A percentile compares a stretch with the other conserved stretches of the same genome.
Evolutionary conservation across 1,140 invertebrate species (phyloP).

Genomic region (Bombyx mandarina): DNA sequence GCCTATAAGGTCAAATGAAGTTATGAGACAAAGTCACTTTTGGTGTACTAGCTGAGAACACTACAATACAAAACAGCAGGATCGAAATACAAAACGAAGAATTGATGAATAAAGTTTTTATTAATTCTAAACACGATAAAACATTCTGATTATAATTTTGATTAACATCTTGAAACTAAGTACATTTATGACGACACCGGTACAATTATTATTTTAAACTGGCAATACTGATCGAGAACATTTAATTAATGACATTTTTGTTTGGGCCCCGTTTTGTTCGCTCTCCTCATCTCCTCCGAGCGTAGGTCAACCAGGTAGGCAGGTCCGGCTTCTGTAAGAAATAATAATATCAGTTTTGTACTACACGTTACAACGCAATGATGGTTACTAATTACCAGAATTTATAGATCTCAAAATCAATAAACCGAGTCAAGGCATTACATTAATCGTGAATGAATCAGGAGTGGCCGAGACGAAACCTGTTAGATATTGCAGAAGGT

Average conservation of each 20-base stretch:
- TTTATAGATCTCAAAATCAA: no score
- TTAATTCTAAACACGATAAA: background rate
- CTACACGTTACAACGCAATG: no score
- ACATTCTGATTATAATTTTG: background rate
- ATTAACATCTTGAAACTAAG: background rate
- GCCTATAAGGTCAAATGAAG: no score
- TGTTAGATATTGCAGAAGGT: no score
- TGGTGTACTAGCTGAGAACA: no score
- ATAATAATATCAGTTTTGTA: constrained; percentile 1
- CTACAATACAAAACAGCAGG: no score
- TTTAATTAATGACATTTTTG: constrained; percentile 18
- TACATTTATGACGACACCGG: constrained; percentile 6
- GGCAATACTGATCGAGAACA: constrained; percentile 25
- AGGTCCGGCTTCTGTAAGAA: constrained; percentile 55
- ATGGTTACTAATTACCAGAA: no score
- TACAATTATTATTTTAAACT: constrained; percentile 8
- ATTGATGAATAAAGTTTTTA: background rate
- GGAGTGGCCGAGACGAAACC: no score
- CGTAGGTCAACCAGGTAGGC: constrained; percentile 54
- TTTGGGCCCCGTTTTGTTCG: constrained; percentile 19
- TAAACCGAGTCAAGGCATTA: no score
- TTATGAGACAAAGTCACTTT: no score
- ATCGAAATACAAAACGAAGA: no score
- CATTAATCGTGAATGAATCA: no score
- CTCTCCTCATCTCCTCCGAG: constrained; percentile 57